phyloP scores from a whole-genome alignment of 2,113 vertebrate genomes.

The Stigmatopora nigra region DNA sequence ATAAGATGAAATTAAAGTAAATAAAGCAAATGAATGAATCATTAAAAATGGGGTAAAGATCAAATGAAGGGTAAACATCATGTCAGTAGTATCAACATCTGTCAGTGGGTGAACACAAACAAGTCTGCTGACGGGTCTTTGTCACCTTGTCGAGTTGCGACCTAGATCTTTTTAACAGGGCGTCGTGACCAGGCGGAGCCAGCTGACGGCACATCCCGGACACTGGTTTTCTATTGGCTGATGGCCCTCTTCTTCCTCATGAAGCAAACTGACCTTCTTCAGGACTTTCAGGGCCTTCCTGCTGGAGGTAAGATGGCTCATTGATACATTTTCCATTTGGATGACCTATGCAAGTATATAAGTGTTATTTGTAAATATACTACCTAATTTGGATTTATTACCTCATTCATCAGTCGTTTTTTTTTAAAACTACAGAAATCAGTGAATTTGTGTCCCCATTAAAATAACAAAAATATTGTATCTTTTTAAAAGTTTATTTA shows the following conservation, averaged over 20 bases:
- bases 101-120: conserved; percentile 17
- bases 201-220: conserved; percentile 3
- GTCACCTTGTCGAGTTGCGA: conserved; percentile 13
- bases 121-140: conserved; percentile 12
- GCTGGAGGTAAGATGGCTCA: conserved; percentile 37
- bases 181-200: neutral
- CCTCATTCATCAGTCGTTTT: too few species aligned
- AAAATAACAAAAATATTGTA: too few species aligned
- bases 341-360: too few species aligned
- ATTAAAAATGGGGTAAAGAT: too few species aligned
- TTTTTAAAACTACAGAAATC: too few species aligned
- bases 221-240: conserved; percentile 6
- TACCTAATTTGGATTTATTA: too few species aligned
- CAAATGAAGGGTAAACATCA: too few species aligned
- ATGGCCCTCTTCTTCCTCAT: conserved; percentile 7
- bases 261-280: conserved; percentile 3
- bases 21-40: too few species aligned
- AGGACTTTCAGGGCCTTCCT: conserved; percentile 8
- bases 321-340: neutral
- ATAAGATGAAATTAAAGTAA: too few species aligned
- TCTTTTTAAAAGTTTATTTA: too few species aligned
- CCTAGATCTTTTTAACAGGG: conserved; percentile 32
- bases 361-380: too few species aligned
- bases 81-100: neutral
- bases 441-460: too few species aligned